phyloP scores from a whole-genome alignment of 2,797 vertebrate genomes.

The Austrolebias charrua region DNA sequence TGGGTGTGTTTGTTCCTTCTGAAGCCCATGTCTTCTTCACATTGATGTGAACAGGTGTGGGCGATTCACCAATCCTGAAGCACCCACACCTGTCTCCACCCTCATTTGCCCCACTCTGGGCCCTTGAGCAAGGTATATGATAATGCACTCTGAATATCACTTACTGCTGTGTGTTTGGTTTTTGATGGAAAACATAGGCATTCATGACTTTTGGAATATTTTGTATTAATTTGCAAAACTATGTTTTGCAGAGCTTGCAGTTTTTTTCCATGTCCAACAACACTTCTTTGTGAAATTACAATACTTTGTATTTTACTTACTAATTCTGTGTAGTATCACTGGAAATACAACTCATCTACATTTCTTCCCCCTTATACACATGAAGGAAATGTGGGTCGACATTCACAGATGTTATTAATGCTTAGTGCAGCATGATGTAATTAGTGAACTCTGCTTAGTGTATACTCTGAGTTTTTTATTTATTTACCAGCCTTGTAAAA shows the following conservation, averaged over 20 bases:
- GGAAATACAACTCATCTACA: conserved; percentile 17
- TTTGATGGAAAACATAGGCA: conserved; percentile 2
- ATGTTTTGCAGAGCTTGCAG: background rate
- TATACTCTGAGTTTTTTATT: background rate
- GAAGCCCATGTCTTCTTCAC: no score
- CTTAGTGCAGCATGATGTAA: conserved; percentile 40
- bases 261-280: conserved; percentile 7
- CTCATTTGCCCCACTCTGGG: no score
- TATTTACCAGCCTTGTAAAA: background rate
- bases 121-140: no score
- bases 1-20: no score
- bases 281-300: background rate
- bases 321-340: background rate
- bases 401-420: conserved; percentile 53
- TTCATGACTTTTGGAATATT: background rate
- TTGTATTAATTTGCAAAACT: background rate
- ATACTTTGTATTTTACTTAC: no score
- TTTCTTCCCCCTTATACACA: conserved; percentile 6
- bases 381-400: conserved; percentile 40
- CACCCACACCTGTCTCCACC: no score
- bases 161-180: background rate
- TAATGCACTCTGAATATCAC: background rate
- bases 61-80: no score
- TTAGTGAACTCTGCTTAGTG: conserved; percentile 13
- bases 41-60: no score